Percentiles rank a stretch among this genome's conserved stretches.
Evolutionary conservation across 1,140 invertebrate genomes (phyloP).

Genomic region (Phocides pigmalion): DNA sequence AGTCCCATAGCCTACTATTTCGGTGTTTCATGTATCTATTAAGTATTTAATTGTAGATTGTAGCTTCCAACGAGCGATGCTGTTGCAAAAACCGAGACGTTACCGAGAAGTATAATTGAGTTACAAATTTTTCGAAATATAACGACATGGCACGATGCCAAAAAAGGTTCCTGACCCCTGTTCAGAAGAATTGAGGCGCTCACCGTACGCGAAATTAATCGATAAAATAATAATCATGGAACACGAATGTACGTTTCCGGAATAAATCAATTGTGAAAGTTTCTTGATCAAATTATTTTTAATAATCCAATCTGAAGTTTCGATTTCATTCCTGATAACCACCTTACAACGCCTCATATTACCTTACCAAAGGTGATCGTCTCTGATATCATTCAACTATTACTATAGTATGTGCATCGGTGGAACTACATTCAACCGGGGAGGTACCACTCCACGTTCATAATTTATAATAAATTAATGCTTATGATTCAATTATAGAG

Average conservation of each 20-base stretch:
- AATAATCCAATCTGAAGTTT: too few species aligned
- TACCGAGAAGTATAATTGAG: conserved; percentile 1
- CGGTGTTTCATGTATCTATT: not conserved
- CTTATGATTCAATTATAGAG: too few species aligned
- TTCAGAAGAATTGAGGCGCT: not conserved
- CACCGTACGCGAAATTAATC: conserved; percentile 2
- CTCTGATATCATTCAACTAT: too few species aligned
- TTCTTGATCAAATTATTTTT: too few species aligned
- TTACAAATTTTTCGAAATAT: conserved; percentile 12
- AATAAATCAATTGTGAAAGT: too few species aligned
- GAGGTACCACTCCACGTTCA: too few species aligned
- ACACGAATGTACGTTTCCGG: not conserved
- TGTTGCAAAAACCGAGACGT: not conserved
- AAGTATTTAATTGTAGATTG: not conserved
- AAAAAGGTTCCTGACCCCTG: conserved; percentile 17
- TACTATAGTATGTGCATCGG: too few species aligned
- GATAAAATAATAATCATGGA: conserved; percentile 5
- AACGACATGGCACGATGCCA: conserved; percentile 7
- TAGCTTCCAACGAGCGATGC: not conserved
- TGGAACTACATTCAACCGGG: too few species aligned
- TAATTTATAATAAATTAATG: too few species aligned
- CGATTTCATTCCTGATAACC: too few species aligned
- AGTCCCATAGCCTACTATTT: not conserved
- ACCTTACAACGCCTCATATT: too few species aligned
- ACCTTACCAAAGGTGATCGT: too few species aligned